phyloP scores from a whole-genome alignment of 2,797 vertebrate genomes.

The Podargus strigoides region DNA sequence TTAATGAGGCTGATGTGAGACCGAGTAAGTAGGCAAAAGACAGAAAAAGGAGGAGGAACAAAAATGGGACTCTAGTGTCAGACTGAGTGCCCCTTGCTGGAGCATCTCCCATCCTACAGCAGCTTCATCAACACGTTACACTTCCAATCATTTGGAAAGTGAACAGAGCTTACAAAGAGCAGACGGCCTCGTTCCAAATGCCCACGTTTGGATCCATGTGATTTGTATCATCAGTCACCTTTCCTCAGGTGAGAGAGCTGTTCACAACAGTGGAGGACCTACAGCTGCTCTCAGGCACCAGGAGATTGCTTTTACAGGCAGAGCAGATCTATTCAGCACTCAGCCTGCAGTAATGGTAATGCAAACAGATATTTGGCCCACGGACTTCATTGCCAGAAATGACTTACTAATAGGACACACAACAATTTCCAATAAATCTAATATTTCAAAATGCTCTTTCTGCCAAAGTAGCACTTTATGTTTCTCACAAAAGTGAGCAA shows the following conservation, averaged over 20 bases:
- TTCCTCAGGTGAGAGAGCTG: not conserved
- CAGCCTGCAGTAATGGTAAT: not conserved
- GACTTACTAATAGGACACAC: not conserved
- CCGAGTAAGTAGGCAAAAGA: not conserved
- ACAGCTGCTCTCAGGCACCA: not conserved
- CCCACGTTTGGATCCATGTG: not conserved
- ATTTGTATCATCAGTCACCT: not conserved
- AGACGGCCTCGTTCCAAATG: fast-evolving
- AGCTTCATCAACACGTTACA: not conserved
- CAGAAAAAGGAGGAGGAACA: not conserved
- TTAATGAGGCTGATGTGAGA: not conserved
- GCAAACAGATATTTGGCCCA: not conserved
- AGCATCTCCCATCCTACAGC: not conserved
- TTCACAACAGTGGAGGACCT: not conserved
- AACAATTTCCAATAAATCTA: slow-evolving; percentile 4
- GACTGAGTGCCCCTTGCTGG: not conserved
- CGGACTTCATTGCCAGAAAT: not conserved
- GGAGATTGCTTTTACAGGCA: not conserved
- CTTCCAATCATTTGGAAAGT: not conserved
- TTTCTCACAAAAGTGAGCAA: not conserved
- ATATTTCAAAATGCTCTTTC: not conserved
- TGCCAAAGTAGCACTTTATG: slow-evolving; percentile 22
- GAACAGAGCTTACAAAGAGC: not conserved
- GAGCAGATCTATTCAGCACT: not conserved
- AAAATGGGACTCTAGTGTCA: not conserved